phyloP scores from a whole-genome alignment of 2,888 invertebrate genomes.

The Pelosia muscerda region DNA sequence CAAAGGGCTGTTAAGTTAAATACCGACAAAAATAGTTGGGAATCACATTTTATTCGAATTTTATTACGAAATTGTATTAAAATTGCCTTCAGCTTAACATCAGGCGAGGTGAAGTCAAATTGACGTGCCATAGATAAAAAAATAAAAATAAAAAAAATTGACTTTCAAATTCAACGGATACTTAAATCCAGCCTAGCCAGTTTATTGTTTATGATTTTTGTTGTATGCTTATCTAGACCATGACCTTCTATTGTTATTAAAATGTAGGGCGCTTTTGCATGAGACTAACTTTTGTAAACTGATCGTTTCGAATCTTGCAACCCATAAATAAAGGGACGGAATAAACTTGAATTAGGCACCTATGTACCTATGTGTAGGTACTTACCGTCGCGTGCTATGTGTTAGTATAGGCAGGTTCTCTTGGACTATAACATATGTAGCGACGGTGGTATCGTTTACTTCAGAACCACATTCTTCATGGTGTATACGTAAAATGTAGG shows the following conservation, averaged over 20 bases:
- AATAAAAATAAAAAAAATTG: too few relatives aligned
- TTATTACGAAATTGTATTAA: not conserved
- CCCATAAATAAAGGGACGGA: not conserved
- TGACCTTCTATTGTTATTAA: slow-evolving; percentile 1
- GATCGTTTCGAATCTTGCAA: not conserved
- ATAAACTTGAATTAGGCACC: not conserved
- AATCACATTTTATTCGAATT: not conserved
- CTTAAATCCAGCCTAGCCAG: not conserved
- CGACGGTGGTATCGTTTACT: slow-evolving; percentile 92
- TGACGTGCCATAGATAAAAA: too few relatives aligned
- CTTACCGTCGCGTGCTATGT: slow-evolving; percentile 90
- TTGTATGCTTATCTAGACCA: not conserved
- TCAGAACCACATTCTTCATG: slow-evolving; percentile 91
- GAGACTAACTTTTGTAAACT: not conserved
- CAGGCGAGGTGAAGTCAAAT: too few relatives aligned
- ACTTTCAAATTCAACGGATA: too few relatives aligned
- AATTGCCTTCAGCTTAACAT: too few relatives aligned
- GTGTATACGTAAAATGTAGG: slow-evolving; percentile 91
- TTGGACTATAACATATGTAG: slow-evolving; percentile 93
- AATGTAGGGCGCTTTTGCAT: slow-evolving; percentile 1
- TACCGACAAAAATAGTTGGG: too few relatives aligned
- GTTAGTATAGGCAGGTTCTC: slow-evolving; percentile 94
- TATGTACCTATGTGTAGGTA: too few relatives aligned
- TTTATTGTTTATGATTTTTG: slow-evolving; percentile 4
- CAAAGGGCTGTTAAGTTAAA: too few relatives aligned